phyloP scores from a whole-genome alignment of 2,113 vertebrate species.

The Coptodon bakossiorum region DNA sequence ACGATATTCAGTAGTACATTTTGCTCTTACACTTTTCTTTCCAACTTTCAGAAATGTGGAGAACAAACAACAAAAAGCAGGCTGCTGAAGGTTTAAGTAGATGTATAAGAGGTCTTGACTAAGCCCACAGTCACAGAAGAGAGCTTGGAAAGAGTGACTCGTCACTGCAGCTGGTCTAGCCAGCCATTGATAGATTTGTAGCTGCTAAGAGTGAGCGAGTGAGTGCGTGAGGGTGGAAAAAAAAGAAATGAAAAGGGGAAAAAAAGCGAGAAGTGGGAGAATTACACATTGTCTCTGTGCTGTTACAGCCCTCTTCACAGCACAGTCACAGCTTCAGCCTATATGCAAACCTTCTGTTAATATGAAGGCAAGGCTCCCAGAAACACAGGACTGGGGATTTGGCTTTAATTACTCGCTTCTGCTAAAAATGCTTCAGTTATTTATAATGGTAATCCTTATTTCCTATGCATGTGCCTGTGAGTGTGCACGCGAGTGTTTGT shows the following conservation, averaged over 20 bases:
- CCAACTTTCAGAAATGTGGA: background rate
- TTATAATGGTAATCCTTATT: conserved; percentile 53
- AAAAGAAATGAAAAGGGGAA: background rate
- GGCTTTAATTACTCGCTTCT: conserved; percentile 60
- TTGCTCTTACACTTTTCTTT: background rate
- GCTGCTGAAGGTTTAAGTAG: background rate
- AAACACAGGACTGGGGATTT: conserved; percentile 35
- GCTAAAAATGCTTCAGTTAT: conserved; percentile 55
- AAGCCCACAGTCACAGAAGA: background rate
- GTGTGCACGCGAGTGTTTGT: background rate
- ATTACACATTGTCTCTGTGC: background rate
- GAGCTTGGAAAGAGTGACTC: conserved; percentile 53
- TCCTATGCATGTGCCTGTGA: background rate
- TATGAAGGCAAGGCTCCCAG: conserved; percentile 26
- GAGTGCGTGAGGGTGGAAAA: background rate
- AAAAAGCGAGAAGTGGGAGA: background rate
- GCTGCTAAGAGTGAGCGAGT: background rate
- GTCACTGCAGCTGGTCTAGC: background rate
- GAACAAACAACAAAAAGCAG: background rate
- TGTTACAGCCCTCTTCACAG: background rate
- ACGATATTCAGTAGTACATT: background rate
- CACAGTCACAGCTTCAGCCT: conserved; percentile 21
- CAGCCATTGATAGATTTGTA: conserved; percentile 34
- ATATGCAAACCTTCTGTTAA: conserved; percentile 34
- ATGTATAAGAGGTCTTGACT: background rate